Evolutionary conservation across 2,888 invertebrate genomes (phyloP).

Genomic region (Hemicrepidius hirtus): DNA sequence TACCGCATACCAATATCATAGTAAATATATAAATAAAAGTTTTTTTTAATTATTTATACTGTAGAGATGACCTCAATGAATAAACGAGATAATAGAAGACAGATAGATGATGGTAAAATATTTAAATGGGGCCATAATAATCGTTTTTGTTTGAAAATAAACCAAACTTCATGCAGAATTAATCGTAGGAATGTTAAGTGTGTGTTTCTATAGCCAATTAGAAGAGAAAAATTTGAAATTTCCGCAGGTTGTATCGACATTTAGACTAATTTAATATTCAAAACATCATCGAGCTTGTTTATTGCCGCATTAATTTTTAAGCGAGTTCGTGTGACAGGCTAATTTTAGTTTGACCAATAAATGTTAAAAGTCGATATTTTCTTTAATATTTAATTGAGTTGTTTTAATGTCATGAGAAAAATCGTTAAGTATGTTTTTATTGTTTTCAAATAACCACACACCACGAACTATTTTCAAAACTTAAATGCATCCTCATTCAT

Average conservation of each 20-base stretch:
- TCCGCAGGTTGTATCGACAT: conserved; percentile 35
- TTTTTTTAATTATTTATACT: conserved; percentile 21
- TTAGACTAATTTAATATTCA: conserved; percentile 50
- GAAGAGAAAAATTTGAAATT: conserved; percentile 14
- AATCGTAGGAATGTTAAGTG: conserved; percentile 18
- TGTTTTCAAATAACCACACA: background rate
- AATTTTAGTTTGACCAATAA: conserved; percentile 49
- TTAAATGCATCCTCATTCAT: no score
- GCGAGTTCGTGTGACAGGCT: conserved; percentile 43
- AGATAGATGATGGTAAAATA: conserved; percentile 16
- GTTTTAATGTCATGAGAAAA: conserved; percentile 44
- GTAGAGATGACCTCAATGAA: conserved; percentile 19
- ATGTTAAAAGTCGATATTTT: conserved; percentile 47
- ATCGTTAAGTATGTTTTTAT: conserved; percentile 33
- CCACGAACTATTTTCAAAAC: background rate
- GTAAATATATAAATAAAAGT: conserved; percentile 19
- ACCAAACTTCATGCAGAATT: background rate
- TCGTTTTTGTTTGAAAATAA: conserved; percentile 7
- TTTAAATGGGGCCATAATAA: conserved; percentile 17
- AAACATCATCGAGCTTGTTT: conserved; percentile 50
- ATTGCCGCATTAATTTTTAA: conserved; percentile 46
- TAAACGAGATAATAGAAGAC: conserved; percentile 23
- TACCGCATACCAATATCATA: conserved; percentile 1
- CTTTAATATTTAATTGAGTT: conserved; percentile 52
- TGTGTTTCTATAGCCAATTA: conserved; percentile 17